phyloP scores from a whole-genome alignment of 2,888 invertebrate genomes.

The Tetranychus truncatus region DNA sequence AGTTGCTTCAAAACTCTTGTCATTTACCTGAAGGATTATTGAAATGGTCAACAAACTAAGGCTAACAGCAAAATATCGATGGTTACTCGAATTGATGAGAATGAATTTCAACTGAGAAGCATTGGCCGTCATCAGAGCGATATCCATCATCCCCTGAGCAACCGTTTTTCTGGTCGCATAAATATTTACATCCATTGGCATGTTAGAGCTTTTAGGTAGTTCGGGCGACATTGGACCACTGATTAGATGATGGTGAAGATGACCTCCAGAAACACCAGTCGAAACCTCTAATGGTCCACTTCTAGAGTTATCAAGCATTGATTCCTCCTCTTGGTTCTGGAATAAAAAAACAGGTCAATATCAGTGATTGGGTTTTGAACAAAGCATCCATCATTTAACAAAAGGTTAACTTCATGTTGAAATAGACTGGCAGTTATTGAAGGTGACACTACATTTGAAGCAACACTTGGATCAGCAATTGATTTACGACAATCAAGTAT shows the following conservation, averaged over 20 bases:
- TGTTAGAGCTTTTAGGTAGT: slow-evolving; percentile 10
- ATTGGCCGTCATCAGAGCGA: slow-evolving; percentile 27
- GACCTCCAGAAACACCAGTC: background rate
- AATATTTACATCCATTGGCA: slow-evolving; percentile 27
- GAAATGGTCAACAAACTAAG: slow-evolving; percentile 18
- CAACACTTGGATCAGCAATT: background rate
- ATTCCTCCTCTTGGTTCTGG: slow-evolving; percentile 17
- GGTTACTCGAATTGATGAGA: slow-evolving; percentile 19
- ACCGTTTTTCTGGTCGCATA: slow-evolving; percentile 28
- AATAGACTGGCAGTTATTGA: too few relatives aligned
- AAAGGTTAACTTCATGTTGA: too few relatives aligned
- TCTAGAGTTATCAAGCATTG: slow-evolving; percentile 6
- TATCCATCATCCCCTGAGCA: slow-evolving; percentile 28
- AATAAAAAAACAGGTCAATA: background rate
- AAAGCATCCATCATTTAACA: too few relatives aligned
- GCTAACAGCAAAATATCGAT: slow-evolving; percentile 20
- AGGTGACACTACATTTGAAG: too few relatives aligned
- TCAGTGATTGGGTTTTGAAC: background rate
- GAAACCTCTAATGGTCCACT: background rate
- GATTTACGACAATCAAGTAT: too few relatives aligned
- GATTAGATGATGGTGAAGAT: slow-evolving; percentile 9
- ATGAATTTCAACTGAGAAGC: slow-evolving; percentile 27
- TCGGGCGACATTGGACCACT: background rate
- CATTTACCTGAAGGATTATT: slow-evolving; percentile 20
- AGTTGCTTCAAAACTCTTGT: too few relatives aligned